Percentiles rank a stretch among this genome's conserved stretches.
phyloP scores from a whole-genome alignment of 2,113 vertebrate species.

The Nannospalax galili region DNA sequence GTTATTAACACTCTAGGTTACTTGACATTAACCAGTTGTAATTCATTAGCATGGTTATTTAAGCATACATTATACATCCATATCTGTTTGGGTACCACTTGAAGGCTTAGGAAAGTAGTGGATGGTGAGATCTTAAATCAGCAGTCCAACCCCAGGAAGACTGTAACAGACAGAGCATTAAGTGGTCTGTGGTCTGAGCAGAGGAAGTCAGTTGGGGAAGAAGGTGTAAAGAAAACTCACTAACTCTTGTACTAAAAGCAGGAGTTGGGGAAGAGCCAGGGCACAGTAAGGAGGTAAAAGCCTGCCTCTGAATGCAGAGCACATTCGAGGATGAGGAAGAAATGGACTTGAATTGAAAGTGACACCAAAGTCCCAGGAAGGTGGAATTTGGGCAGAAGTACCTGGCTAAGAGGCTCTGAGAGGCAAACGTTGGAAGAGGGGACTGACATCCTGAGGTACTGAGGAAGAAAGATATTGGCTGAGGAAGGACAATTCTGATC shows the following conservation, averaged over 20 bases:
- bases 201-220: neutral
- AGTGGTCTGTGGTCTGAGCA: neutral
- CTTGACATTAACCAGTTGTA: neutral
- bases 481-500: neutral
- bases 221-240: neutral
- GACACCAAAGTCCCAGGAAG: neutral
- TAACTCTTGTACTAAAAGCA: neutral
- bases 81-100: neutral
- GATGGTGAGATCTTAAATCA: neutral
- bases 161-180: neutral
- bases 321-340: neutral
- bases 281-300: neutral
- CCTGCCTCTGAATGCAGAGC: neutral
- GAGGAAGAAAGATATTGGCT: neutral
- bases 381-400: neutral
- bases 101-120: constrained; percentile 32
- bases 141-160: neutral
- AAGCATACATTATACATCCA: neutral
- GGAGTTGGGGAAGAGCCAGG: neutral
- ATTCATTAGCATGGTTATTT: neutral
- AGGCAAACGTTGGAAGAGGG: neutral
- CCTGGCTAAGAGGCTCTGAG: neutral
- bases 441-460: neutral
- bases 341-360: neutral
- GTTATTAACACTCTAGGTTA: neutral